A percentile compares a stretch with the other conserved stretches of the same genome.
phyloP scores from a whole-genome alignment of 2,797 vertebrate species.

The Vespertilio murinus region DNA sequence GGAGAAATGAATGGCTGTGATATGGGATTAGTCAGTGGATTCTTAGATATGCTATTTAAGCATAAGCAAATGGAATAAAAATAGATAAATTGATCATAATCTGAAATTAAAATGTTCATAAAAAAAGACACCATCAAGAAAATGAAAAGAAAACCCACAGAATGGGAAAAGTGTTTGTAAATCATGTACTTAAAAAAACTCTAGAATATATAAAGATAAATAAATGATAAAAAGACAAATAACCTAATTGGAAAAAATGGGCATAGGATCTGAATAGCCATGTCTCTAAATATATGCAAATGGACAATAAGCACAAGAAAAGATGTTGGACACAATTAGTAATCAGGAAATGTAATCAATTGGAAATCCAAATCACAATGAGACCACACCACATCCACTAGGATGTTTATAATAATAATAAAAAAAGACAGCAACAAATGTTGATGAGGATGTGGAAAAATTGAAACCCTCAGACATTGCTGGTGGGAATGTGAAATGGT shows the following conservation, averaged over 20 bases:
- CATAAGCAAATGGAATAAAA: background rate
- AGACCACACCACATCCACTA: background rate
- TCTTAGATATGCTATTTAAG: background rate
- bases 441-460: background rate
- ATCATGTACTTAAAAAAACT: background rate
- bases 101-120: background rate
- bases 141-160: background rate
- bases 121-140: background rate
- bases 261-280: background rate
- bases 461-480: background rate
- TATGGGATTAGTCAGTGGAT: background rate
- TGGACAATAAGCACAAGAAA: background rate
- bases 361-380: background rate
- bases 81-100: background rate
- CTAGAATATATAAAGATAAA: background rate
- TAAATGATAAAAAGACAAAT: background rate
- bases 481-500: slow-evolving; percentile 18
- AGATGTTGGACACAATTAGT: background rate
- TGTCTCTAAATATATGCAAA: slow-evolving; percentile 12
- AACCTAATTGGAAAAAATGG: background rate
- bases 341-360: background rate
- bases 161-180: slow-evolving; percentile 7
- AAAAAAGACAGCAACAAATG: background rate
- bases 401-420: background rate
- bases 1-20: background rate